Base-by-base conservation (phyloP, 2,113 vertebrate genomes). In the Pao palembangensis region DNA sequence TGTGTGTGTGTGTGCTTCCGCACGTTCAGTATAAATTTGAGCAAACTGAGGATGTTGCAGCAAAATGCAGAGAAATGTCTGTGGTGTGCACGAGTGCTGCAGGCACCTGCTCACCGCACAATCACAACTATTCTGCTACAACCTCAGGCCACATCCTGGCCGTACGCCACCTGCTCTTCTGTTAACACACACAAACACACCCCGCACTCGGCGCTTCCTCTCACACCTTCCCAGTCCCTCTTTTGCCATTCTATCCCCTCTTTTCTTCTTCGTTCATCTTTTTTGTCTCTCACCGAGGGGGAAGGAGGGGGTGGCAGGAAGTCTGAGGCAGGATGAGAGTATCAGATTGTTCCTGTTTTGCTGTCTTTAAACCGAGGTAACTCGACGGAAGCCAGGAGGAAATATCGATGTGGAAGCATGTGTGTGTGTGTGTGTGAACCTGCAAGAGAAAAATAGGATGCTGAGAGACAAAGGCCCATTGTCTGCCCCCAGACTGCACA, bases 311-410 rank as follows among this genome's bases (percentile, higher is more conserved):
- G 42, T 28, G 56, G 47, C 75, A 85, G 85, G 84, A 87, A 84
- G 80, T 56, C 41, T 68, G 67, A 79, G 74, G 73, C 88, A 90
- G 91, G 90, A 91, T 92, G 80, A 85, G 90, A 83, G 86, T 78
- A 88, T 89, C 91, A 94, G 90, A 92, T 92, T 93, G 92, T 94
- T 95, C 94, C 94, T 95, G 93, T 96, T 94, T 95, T 95, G 92
- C 85, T 80, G 84, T 85, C 85, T 86, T 57, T 80, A 75, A 75
- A 65, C 77, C 75, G 76, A 58, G 79, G 75, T 76, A 84, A 83
- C 78, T 84, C 85, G 83, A 76, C 71, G 82, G 80, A 87, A 88
- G 79, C 60, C 76, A 58, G 64, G 66, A 81, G 80, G 71, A 80
- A 75, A 47, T 67, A 59, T 49, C 20, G 31, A 8, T 28, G 49